Percentiles rank a stretch among this genome's conserved stretches.
Conservation (phyloP, 2,888 invertebrate species). For the Mythimna vitellina region DNA sequence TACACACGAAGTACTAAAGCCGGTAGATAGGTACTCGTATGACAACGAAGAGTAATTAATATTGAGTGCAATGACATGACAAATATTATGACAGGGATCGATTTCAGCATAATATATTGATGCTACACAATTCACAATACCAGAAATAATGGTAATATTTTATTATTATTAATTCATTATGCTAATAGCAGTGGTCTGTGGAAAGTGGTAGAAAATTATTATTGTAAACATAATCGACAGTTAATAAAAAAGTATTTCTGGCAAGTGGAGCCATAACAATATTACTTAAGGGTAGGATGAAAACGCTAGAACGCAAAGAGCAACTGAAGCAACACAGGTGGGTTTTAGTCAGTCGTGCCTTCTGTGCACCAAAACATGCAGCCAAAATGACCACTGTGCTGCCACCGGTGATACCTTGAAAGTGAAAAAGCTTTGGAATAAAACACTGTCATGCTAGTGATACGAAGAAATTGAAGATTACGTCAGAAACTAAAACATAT, state of each 20-base stretch:
- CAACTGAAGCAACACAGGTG: too few species aligned
- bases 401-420: too few species aligned
- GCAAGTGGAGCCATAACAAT: too few species aligned
- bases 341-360: too few species aligned
- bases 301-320: too few species aligned
- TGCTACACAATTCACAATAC: background rate
- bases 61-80: conserved; percentile 23
- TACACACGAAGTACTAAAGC: background rate
- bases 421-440: too few species aligned
- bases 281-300: too few species aligned
- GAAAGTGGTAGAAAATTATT: background rate
- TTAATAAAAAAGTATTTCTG: too few species aligned
- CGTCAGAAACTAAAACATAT: background rate
- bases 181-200: background rate
- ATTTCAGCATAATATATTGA: conserved; percentile 12
- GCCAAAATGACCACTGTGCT: too few species aligned
- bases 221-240: background rate
- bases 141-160: background rate
- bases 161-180: background rate
- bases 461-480: background rate
- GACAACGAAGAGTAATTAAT: conserved; percentile 13
- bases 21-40: background rate
- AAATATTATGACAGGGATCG: conserved; percentile 22
- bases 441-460: too few species aligned
- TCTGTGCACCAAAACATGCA: background rate